phyloP scores from a whole-genome alignment of 2,113 vertebrate genomes.

The Lophius piscatorius region DNA sequence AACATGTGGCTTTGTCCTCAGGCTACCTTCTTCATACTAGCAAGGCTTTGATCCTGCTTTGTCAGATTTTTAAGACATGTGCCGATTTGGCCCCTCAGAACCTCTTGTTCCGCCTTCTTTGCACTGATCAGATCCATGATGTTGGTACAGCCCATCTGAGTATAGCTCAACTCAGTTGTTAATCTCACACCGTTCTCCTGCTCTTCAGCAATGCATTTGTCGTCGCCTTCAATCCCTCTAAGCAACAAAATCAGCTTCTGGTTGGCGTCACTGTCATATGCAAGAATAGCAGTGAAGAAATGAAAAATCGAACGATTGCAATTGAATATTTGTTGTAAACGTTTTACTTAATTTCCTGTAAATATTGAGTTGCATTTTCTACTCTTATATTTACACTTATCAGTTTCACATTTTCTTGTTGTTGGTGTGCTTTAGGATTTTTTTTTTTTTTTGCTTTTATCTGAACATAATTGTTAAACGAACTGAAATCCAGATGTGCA shows the following conservation, averaged over 20 bases:
- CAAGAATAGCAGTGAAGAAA: no score
- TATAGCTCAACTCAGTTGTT: slow-evolving; percentile 78
- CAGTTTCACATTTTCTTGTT: no score
- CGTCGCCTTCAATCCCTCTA: slow-evolving; percentile 81
- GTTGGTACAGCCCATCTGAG: slow-evolving; percentile 70
- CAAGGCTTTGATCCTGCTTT: slow-evolving; percentile 80
- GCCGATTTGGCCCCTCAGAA: slow-evolving; percentile 77
- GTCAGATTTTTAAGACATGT: slow-evolving; percentile 80
- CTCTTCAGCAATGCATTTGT: slow-evolving; percentile 81
- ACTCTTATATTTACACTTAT: no score
- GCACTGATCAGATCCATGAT: slow-evolving; percentile 80
- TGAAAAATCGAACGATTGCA: no score
- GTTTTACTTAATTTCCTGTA: no score
- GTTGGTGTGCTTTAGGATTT: no score
- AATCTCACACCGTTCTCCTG: slow-evolving; percentile 88
- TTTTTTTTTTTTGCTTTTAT: no score
- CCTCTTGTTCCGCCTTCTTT: slow-evolving; percentile 80
- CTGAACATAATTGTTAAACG: no score
- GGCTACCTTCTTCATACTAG: slow-evolving; percentile 75
- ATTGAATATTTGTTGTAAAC: no score
- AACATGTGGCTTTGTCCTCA: no score
- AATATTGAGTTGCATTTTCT: no score
- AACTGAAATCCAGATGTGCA: no score
- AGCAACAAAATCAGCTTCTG: slow-evolving; percentile 80
- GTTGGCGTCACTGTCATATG: slow-evolving; percentile 80